phyloP scores from a whole-genome alignment of 1,140 invertebrate genomes.

The Drosophila carrolli region DNA sequence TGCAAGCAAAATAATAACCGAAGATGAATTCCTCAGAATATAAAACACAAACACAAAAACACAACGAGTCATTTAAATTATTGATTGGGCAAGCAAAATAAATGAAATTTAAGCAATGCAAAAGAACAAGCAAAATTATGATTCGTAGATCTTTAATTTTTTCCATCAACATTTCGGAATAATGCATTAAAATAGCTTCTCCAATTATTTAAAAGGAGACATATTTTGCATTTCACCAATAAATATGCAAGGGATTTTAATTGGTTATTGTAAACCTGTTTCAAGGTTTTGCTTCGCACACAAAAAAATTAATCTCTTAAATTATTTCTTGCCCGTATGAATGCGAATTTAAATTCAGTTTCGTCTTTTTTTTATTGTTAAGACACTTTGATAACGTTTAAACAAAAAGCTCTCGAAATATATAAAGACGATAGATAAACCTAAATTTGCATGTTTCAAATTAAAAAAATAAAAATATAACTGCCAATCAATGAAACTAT shows the following conservation, averaged over 20 bases:
- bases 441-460: too few relatives aligned
- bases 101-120: slow-evolving; percentile 20
- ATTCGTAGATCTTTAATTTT: background rate
- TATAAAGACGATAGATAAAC: too few relatives aligned
- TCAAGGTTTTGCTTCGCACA: background rate
- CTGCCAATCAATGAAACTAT: too few relatives aligned
- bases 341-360: background rate
- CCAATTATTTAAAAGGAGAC: background rate
- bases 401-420: too few relatives aligned
- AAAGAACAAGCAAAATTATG: slow-evolving; percentile 7
- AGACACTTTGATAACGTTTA: too few relatives aligned
- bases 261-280: background rate
- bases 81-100: slow-evolving; percentile 25
- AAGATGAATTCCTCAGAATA: slow-evolving; percentile 14
- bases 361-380: too few relatives aligned
- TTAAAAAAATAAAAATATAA: too few relatives aligned
- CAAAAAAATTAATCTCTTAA: background rate
- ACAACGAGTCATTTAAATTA: slow-evolving; percentile 29
- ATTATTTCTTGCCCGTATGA: background rate
- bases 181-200: slow-evolving; percentile 13
- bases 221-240: background rate
- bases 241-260: background rate
- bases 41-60: slow-evolving; percentile 6
- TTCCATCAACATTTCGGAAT: background rate
- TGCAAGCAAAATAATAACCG: slow-evolving; percentile 40